Percentiles rank a stretch among this genome's conserved stretches.
phyloP scores from a whole-genome alignment of 2,797 vertebrate genomes.

The Microchirus variegatus region DNA sequence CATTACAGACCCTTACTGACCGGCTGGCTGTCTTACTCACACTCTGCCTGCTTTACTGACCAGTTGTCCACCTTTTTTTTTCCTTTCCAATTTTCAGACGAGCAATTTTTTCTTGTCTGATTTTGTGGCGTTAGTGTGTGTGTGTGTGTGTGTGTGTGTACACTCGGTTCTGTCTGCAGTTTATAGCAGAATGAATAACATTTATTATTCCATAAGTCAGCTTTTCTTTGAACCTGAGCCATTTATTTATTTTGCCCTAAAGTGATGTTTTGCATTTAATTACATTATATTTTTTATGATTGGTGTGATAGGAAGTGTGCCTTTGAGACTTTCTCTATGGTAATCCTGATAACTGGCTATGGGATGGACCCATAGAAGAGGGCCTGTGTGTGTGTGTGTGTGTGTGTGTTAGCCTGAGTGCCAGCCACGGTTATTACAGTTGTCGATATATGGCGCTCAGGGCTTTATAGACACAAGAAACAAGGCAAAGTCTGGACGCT shows the following conservation, averaged over 20 bases:
- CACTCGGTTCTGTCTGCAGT: background rate
- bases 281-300: background rate
- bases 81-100: background rate
- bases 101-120: background rate
- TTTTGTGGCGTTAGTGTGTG: conserved; percentile 5
- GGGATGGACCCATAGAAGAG: too few species aligned
- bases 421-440: conserved; percentile 80
- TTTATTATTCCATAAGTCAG: background rate
- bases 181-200: too few species aligned
- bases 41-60: conserved; percentile 17
- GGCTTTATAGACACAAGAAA: conserved; percentile 78
- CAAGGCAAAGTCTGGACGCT: conserved; percentile 67
- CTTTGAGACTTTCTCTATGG: too few species aligned
- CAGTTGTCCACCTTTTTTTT: conserved; percentile 6
- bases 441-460: conserved; percentile 74
- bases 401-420: too few species aligned
- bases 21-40: conserved; percentile 19
- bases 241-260: background rate
- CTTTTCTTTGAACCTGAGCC: background rate
- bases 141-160: too few species aligned
- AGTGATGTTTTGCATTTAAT: background rate
- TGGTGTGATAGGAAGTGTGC: too few species aligned
- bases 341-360: background rate
- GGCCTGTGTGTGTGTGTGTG: too few species aligned
- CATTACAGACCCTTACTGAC: conserved; percentile 38